Base-by-base conservation (phyloP, 2,113 vertebrate genomes). In the Atractosteus spatula region DNA sequence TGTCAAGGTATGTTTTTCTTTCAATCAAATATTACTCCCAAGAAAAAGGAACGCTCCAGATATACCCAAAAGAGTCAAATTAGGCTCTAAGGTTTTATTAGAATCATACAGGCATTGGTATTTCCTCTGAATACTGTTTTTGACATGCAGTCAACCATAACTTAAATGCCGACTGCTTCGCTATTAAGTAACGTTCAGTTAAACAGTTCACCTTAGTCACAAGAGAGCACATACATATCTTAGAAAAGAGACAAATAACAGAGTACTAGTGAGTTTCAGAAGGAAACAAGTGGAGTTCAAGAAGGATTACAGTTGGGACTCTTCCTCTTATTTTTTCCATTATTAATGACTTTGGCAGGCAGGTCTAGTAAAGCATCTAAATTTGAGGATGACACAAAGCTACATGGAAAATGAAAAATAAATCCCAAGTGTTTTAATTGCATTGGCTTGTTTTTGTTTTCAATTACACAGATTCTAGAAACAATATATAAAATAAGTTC, bases 21-120 rank as follows among this genome's bases (percentile, higher is more conserved):
- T 61, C 61, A 75, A 69, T 79, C 76, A 73, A 54, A 55, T 42
- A 55, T 68, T 54, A 66, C 65, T 72, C 71, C 71, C 68, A 55
- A 17, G 11, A 44, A 66, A 66, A 44, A 47, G 55, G 66, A 59
- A 62, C 65, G 72, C 62, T 68, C 12, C 16, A 63, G 71, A 73
- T 70, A 72, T 78, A 70, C 71, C 76, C 75, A 73, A 76, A 80
- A 82, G 56, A 77, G 79, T 56, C 77, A 77, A 77, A 81, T 74
- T 74, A 72, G 67, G 55, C 72, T 72, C 72, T 43, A 77, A 73
- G 66, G 55, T 63, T 74, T 80, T 76, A 79, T 76, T 79, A 77
- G 55, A 82, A 80, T 73, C 74, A 79, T 57, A 78, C 65, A 70
- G 68, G 70, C 68, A 62, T 71, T 77, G 76, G 75, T 70, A 84